Conservation (phyloP, 2,888 invertebrate genomes). For the Strigamia maritima region DNA sequence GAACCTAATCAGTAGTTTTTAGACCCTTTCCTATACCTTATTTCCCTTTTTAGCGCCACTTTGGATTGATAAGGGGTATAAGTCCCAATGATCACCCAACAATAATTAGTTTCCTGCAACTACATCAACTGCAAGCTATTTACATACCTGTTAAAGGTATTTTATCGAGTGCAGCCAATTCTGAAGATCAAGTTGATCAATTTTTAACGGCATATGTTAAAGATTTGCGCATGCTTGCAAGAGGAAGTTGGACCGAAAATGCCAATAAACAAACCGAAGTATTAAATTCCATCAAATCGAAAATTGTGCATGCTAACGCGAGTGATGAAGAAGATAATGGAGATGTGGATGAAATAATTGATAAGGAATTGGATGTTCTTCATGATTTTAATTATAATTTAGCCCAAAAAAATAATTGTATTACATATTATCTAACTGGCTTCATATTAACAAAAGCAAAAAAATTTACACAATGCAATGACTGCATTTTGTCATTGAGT, state of each 20-base stretch:
- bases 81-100: constrained; percentile 26
- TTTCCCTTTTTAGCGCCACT: constrained; percentile 27
- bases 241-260: not conserved
- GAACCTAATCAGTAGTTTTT: not conserved
- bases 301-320: no score
- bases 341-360: no score
- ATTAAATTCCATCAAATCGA: no score
- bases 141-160: not conserved
- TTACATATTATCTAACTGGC: no score
- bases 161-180: not conserved
- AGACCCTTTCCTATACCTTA: not conserved
- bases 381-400: no score
- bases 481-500: no score
- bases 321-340: no score
- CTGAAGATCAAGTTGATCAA: not conserved
- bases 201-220: not conserved
- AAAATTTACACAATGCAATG: no score
- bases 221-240: constrained; percentile 38
- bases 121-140: constrained; percentile 14
- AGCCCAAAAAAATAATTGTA: no score
- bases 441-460: no score
- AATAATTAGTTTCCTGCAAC: constrained; percentile 21
- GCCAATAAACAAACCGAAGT: no score
- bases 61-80: constrained; percentile 30
- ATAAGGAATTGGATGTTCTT: no score